Conservation (phyloP, 2,888 invertebrate genomes). For the Cerceris rybyensis region DNA sequence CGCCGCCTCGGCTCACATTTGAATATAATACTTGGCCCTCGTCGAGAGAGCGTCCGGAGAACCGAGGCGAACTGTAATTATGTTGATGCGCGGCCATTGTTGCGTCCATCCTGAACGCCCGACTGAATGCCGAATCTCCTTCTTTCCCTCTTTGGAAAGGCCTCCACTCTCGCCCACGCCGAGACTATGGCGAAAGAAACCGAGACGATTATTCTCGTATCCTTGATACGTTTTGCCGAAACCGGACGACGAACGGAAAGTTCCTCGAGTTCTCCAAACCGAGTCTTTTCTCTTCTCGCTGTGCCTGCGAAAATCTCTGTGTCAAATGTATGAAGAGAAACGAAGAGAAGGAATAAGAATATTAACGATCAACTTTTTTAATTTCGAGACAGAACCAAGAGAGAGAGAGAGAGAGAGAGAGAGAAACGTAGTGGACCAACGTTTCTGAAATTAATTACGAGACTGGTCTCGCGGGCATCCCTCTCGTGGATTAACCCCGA, state of each 20-base stretch:
- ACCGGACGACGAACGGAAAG: conserved; percentile 26
- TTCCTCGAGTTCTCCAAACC: neutral
- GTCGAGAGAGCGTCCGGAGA: conserved; percentile 60
- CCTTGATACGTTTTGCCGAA: conserved; percentile 37
- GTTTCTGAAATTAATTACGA: conserved; percentile 46
- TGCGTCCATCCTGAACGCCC: conserved; percentile 69
- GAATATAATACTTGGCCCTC: conserved; percentile 79
- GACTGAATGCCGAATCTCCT: conserved; percentile 72
- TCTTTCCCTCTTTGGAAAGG: conserved; percentile 63
- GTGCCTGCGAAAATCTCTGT: neutral
- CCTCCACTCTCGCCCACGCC: conserved; percentile 70
- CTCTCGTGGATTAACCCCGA: conserved; percentile 2
- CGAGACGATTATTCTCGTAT: conserved; percentile 54
- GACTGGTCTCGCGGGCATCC: conserved; percentile 1
- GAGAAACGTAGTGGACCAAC: conserved; percentile 17
- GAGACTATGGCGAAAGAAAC: conserved; percentile 58
- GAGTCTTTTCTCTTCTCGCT: neutral
- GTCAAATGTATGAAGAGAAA: neutral
- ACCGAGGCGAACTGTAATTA: conserved; percentile 80
- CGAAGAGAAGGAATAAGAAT: conserved; percentile 1
- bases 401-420: too few species aligned
- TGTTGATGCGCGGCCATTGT: conserved; percentile 80
- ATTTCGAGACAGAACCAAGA: conserved; percentile 7
- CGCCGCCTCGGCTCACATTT: conserved; percentile 75
- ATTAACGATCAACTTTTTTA: conserved; percentile 1